Evolutionary conservation across 2,888 invertebrate genomes (phyloP).

Genomic region (Tetranychus piercei): DNA sequence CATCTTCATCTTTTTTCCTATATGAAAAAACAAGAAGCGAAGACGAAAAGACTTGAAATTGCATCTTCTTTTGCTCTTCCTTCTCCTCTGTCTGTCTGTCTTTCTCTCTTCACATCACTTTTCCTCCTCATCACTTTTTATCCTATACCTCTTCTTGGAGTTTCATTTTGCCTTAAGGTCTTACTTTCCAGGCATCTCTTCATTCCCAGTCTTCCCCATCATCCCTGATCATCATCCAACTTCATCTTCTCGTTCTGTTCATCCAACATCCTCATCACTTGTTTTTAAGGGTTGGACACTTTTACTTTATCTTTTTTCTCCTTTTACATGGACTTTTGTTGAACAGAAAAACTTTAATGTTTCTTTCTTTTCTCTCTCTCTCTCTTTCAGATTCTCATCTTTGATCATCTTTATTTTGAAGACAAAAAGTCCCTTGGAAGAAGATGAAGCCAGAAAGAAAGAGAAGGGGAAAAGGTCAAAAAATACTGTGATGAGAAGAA

Average conservation of each 20-base stretch:
- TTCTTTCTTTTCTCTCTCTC: background rate
- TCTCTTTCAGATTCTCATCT: background rate
- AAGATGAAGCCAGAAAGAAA: background rate
- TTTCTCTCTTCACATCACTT: background rate
- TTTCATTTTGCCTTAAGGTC: background rate
- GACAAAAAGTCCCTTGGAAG: background rate
- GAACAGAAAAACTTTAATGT: background rate
- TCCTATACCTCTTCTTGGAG: background rate
- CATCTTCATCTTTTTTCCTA: constrained; percentile 1
- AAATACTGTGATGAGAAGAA: background rate
- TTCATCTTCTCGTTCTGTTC: background rate
- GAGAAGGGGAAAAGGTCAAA: background rate
- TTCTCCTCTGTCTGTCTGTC: background rate
- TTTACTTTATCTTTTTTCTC: background rate
- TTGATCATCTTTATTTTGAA: background rate
- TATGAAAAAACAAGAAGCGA: background rate
- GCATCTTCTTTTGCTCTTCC: background rate
- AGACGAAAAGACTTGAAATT: background rate
- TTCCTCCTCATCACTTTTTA: constrained; percentile 5
- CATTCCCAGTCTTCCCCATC: background rate
- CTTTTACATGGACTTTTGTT: background rate
- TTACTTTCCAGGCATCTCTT: background rate
- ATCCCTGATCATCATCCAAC: too few relatives aligned
- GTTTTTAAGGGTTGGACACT: background rate
- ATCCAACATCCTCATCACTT: background rate